Percentiles rank a stretch among this genome's conserved stretches.
These are phyloP conservation scores for Iselma pallidipennis DNA, from an alignment of 2,888 invertebrate species.

Conservation along the genomic window DNA sequence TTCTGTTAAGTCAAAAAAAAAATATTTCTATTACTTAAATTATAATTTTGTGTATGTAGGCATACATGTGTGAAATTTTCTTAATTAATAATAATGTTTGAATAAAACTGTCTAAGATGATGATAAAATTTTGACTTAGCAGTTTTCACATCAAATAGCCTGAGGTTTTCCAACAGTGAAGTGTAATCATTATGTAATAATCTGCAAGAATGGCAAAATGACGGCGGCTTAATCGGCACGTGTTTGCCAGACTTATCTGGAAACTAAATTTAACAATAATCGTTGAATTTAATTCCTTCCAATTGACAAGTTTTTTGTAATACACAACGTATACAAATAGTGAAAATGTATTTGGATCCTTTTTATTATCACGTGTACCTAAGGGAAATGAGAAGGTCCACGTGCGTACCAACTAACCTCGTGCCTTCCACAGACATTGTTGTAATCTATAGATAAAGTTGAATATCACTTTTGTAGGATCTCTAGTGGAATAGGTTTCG, in stretches of 20 bases:
- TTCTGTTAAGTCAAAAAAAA: too few relatives aligned
- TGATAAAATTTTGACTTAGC: constrained; percentile 17
- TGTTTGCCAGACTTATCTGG: background rate
- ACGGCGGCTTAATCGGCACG: background rate
- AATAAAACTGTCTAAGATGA: constrained; percentile 17
- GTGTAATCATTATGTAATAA: constrained; percentile 21
- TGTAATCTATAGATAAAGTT: background rate
- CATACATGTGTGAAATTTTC: too few relatives aligned
- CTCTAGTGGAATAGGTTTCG: background rate
- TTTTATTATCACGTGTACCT: too few relatives aligned
- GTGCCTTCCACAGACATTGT: background rate
- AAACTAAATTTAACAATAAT: background rate
- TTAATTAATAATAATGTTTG: background rate
- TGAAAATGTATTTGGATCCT: too few relatives aligned
- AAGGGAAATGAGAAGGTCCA: background rate
- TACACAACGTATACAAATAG: too few relatives aligned
- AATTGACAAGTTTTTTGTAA: too few relatives aligned
- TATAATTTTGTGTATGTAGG: too few relatives aligned
- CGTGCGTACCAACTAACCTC: background rate
- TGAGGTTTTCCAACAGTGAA: background rate
- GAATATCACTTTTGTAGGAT: background rate
- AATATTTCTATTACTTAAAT: too few relatives aligned
- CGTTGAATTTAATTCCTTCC: background rate
- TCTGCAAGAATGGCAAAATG: constrained; percentile 21
- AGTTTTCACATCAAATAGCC: constrained; percentile 14